phyloP scores from a whole-genome alignment of 2,888 invertebrate genomes.

The Stenoptilia bipunctidactyla region DNA sequence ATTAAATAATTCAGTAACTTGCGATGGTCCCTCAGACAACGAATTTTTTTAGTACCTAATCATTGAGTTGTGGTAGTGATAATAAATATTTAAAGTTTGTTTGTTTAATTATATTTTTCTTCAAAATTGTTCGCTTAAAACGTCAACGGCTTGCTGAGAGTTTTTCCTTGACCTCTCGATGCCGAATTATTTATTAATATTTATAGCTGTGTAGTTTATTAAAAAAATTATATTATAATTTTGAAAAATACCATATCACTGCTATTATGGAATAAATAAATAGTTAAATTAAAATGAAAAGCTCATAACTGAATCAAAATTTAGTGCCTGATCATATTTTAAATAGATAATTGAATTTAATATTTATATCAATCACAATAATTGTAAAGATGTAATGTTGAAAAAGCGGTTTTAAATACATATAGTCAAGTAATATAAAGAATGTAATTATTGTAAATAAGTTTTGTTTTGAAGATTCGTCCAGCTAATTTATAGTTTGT shows the following conservation, averaged over 20 bases:
- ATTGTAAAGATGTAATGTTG: conserved; percentile 13
- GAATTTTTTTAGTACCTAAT: too few species aligned
- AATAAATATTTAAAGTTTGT: too few species aligned
- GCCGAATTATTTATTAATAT: conserved; percentile 36
- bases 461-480: conserved; percentile 48
- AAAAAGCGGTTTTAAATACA: conserved; percentile 2
- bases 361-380: conserved; percentile 30
- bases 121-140: conserved; percentile 8
- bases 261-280: neutral
- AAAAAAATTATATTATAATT: conserved; percentile 7
- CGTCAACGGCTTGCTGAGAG: conserved; percentile 15
- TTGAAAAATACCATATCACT: conserved; percentile 4
- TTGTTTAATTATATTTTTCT: neutral
- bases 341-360: conserved; percentile 24
- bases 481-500: conserved; percentile 26
- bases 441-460: conserved; percentile 62
- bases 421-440: conserved; percentile 25
- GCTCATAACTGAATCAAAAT: neutral
- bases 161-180: conserved; percentile 31
- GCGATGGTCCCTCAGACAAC: too few species aligned
- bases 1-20: too few species aligned
- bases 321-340: neutral
- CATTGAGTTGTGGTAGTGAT: too few species aligned
- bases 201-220: conserved; percentile 12
- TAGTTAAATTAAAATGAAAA: neutral